Evolutionary conservation across 2,797 vertebrate species (phyloP).

Genomic region (Myotis daubentonii): DNA sequence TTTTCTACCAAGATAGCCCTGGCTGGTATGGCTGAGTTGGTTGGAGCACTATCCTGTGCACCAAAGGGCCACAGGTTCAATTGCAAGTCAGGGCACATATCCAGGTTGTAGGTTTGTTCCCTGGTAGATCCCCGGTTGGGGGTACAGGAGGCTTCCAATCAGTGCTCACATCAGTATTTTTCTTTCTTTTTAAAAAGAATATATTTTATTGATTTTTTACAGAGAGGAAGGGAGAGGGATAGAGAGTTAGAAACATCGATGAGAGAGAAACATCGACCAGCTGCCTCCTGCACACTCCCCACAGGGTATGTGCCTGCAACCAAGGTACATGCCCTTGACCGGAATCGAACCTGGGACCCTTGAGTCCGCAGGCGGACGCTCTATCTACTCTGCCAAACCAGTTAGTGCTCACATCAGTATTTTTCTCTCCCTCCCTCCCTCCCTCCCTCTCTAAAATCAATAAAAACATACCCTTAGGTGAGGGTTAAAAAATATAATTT

Average conservation of each 20-base stretch:
- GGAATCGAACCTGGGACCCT: too few relatives aligned
- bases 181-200: too few relatives aligned
- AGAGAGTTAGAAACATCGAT: too few relatives aligned
- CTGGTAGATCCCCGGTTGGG: background rate
- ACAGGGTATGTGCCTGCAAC: too few relatives aligned
- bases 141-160: background rate
- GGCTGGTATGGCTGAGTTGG: background rate
- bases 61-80: background rate
- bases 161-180: background rate
- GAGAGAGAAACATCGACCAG: too few relatives aligned
- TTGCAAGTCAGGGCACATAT: background rate
- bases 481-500: background rate
- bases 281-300: too few relatives aligned
- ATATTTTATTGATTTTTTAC: too few relatives aligned
- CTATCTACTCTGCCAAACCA: too few relatives aligned
- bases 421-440: background rate
- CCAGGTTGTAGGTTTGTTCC: background rate
- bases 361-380: too few relatives aligned
- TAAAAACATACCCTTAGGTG: background rate
- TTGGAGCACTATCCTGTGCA: background rate
- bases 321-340: too few relatives aligned
- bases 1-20: constrained; percentile 42
- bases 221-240: too few relatives aligned
- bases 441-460: background rate
- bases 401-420: too few relatives aligned